phyloP scores from a whole-genome alignment of 2,113 vertebrate species.

The Labeo rohita region DNA sequence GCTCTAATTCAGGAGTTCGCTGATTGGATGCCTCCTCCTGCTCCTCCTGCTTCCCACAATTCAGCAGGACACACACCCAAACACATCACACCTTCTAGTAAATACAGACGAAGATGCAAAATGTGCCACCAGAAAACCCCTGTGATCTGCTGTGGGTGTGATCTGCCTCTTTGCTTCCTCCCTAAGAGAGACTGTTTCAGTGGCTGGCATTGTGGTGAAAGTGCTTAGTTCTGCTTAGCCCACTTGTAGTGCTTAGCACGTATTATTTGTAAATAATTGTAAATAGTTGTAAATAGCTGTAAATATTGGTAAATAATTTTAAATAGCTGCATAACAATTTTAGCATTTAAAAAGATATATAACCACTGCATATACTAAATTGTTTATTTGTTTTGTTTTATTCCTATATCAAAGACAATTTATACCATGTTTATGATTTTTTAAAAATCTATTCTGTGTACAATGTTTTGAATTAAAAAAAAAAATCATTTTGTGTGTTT shows the following conservation, averaged over 20 bases:
- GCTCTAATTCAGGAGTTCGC: neutral
- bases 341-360: too few species aligned
- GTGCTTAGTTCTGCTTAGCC: neutral
- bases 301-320: too few species aligned
- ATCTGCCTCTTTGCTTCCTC: neutral
- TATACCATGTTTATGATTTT: too few species aligned
- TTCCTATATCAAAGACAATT: too few species aligned
- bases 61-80: neutral
- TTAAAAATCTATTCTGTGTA: too few species aligned
- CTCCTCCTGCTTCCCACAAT: neutral
- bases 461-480: too few species aligned
- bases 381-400: too few species aligned
- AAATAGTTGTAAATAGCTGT: too few species aligned
- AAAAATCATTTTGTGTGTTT: too few species aligned
- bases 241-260: neutral
- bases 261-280: too few species aligned
- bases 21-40: neutral
- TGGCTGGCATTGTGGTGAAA: neutral
- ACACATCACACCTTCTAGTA: neutral
- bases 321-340: too few species aligned
- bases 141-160: neutral
- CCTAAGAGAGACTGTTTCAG: neutral
- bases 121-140: neutral
- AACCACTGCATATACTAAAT: too few species aligned
- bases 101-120: neutral